Percentiles rank a stretch among this genome's conserved stretches.
These are phyloP conservation scores for Xestia c-nigrum DNA, from an alignment of 2,888 invertebrate species.

Conservation along the genomic window DNA sequence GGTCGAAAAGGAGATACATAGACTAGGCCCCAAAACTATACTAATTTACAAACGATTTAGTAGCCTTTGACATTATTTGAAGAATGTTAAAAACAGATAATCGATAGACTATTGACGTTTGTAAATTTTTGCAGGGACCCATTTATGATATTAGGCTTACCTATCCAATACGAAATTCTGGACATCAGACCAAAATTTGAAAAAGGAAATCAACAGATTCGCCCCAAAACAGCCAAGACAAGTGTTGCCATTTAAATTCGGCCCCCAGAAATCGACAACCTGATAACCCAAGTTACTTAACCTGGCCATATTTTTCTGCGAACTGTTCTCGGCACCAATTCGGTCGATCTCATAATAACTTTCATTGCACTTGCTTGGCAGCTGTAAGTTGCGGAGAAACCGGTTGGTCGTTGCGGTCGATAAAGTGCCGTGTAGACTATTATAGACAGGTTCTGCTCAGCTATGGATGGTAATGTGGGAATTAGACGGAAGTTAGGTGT, in stretches of 20 bases:
- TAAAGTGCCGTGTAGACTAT: constrained; percentile 33
- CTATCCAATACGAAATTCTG: neutral
- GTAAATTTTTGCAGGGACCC: neutral
- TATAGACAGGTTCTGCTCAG: constrained; percentile 32
- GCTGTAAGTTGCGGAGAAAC: constrained; percentile 53
- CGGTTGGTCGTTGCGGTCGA: constrained; percentile 51
- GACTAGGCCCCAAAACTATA: neutral
- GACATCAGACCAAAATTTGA: too few relatives aligned
- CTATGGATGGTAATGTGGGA: constrained; percentile 20
- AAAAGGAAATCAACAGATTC: neutral
- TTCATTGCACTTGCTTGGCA: constrained; percentile 67
- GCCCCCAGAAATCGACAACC: constrained; percentile 24
- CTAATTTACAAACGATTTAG: neutral
- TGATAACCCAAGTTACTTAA: constrained; percentile 40
- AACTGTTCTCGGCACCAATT: constrained; percentile 50
- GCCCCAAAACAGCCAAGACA: neutral
- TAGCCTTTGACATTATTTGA: neutral
- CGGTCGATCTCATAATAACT: constrained; percentile 65
- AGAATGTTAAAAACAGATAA: neutral
- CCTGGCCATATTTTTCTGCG: constrained; percentile 46
- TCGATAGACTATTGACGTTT: neutral
- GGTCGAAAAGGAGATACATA: neutral
- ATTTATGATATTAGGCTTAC: neutral
- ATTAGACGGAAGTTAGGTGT: neutral
- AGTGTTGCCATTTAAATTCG: constrained; percentile 1